phyloP scores from a whole-genome alignment of 2,888 invertebrate species.

The Tortricodes alternella region DNA sequence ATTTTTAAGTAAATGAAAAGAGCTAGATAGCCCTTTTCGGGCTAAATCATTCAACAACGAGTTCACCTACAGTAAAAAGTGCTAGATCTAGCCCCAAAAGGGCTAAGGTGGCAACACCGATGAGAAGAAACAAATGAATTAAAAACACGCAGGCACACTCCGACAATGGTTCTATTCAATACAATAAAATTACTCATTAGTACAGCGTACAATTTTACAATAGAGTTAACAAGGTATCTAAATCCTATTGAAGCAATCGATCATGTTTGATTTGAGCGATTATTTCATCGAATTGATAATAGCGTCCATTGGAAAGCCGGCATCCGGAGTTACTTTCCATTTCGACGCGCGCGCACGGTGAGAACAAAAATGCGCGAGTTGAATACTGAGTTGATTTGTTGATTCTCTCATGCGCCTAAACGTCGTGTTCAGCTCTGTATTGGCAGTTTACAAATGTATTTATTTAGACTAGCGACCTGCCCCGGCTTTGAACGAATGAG shows the following conservation, averaged over 20 bases:
- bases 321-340: conserved; percentile 37
- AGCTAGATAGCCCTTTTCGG: no score
- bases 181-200: background rate
- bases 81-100: no score
- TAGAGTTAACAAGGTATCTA: conserved; percentile 7
- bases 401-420: no score
- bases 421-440: background rate
- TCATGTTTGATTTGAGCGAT: conserved; percentile 10
- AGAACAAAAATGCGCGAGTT: conserved; percentile 12
- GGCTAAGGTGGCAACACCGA: no score
- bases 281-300: conserved; percentile 8
- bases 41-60: no score
- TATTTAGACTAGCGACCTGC: background rate
- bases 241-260: conserved; percentile 1
- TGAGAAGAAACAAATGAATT: no score
- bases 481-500: no score
- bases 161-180: no score
- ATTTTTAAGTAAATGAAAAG: no score
- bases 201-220: background rate
- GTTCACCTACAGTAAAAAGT: no score
- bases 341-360: conserved; percentile 29
- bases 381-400: background rate
- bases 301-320: conserved; percentile 14
- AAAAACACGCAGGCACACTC: no score
- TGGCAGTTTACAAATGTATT: background rate